A percentile compares a stretch with the other conserved stretches of the same genome.
phyloP scores from a whole-genome alignment of 2,113 vertebrate genomes.

The Tangachromis dhanisi region DNA sequence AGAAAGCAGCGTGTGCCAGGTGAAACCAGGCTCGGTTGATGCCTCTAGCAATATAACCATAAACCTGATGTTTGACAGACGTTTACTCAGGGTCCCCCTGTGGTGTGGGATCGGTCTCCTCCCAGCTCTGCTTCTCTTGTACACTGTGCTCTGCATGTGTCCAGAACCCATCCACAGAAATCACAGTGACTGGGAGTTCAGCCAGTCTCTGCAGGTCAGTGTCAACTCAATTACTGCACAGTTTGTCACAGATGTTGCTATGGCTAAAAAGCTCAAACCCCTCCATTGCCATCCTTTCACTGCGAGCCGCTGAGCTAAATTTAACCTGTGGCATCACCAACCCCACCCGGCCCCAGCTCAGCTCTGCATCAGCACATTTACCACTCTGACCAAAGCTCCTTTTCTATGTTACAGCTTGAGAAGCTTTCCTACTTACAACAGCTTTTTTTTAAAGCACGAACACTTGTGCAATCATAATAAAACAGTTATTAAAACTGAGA shows the following conservation, averaged over 20 bases:
- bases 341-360: neutral
- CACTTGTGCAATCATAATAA: neutral
- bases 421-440: neutral
- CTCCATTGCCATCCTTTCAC: neutral
- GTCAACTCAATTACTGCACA: constrained; percentile 15
- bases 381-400: neutral
- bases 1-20: neutral
- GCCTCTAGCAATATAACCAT: neutral
- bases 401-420: neutral
- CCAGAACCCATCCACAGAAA: neutral
- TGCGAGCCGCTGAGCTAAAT: neutral
- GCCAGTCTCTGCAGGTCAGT: neutral
- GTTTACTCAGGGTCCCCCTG: neutral
- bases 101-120: neutral
- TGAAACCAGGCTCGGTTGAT: neutral
- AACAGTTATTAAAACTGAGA: neutral
- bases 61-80: neutral
- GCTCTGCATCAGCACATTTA: neutral
- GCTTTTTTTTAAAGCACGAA: neutral
- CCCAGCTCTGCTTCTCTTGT: neutral
- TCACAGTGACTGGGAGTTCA: neutral
- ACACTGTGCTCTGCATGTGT: neutral
- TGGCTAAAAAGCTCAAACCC: neutral
- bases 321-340: neutral
- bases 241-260: constrained; percentile 37